Evolutionary conservation across 2,797 vertebrate species (phyloP).

Genomic region (Dermochelys coriacea): DNA sequence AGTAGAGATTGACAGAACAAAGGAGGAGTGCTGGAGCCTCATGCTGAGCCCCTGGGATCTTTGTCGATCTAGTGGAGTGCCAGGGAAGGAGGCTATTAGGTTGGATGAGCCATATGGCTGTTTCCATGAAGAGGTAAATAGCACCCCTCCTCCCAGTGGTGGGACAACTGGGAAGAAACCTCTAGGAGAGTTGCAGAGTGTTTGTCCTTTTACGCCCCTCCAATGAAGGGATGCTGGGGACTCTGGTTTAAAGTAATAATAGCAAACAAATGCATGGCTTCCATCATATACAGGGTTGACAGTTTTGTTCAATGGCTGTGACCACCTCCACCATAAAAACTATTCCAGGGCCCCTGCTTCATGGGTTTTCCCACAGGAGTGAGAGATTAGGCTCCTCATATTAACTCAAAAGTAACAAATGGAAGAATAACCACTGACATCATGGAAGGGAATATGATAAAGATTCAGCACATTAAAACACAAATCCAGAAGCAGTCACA

Average conservation of each 20-base stretch:
- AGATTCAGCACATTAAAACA: neutral
- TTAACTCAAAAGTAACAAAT: conserved; percentile 57
- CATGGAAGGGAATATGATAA: neutral
- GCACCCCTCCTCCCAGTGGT: neutral
- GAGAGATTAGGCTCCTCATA: conserved; percentile 49
- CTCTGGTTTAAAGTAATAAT: neutral
- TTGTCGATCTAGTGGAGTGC: neutral
- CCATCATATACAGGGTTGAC: neutral
- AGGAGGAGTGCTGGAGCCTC: neutral
- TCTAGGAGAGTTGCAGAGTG: conserved; percentile 28
- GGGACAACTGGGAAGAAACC: conserved; percentile 45
- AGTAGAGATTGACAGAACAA: neutral
- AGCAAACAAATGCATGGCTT: neutral
- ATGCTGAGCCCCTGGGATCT: neutral
- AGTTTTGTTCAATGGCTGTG: neutral
- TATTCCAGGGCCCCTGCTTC: neutral
- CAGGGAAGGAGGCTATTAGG: neutral
- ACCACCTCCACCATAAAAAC: neutral
- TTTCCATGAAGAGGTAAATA: neutral
- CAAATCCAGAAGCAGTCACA: neutral
- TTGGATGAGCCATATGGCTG: neutral
- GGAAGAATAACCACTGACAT: neutral
- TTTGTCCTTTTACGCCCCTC: conserved; percentile 41
- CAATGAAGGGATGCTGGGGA: neutral
- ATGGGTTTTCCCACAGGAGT: conserved; percentile 19